Evolutionary conservation across 2,797 vertebrate genomes (phyloP), one percentile per base, ranked within the genome.

Genomic region (Potorous gilbertii): DNA sequence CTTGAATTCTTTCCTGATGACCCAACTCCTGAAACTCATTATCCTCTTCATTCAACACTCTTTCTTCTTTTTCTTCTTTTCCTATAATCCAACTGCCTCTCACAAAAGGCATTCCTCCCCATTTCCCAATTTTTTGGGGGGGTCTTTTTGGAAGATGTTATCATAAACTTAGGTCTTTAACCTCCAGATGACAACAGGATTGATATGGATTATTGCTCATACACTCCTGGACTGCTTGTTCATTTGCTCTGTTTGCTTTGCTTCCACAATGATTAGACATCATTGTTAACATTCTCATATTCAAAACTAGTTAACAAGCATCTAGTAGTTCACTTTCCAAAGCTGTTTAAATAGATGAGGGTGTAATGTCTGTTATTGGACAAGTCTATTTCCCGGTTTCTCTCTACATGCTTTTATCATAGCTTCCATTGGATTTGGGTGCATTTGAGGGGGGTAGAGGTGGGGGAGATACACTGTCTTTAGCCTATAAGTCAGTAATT

Each of bases 271-370:
- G 96, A 98, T 97, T 97, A 97, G 93, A 98, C 97, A 98, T 92
- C 98, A 98, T 96, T 12, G 34, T 98, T 98, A 98, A 96, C 91
- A 97, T 95, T 95, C 97, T 97, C 93, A 97, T 66, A 52, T 94
- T 92, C 95, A 46, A 97, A 98, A 97, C 92, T 97, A 97, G 95
- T 97, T 96, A 98, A 98, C 97, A 95, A 98, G 93, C 95, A 96
- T 96, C 94, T 96, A 97, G 97, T 90, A 94, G 97, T 96, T 93
- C 95, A 59, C 90, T 98, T 93, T 94, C 94, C 96, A 98, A 98
- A 66, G 97, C 90, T 92, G 95, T 96, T 98, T 97, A 98, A 98
- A 97, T 96, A 98, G 93, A 97, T 96, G 94, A 97, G 96, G 96
- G 95, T 96, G 97, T 96, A 62, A 56, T 95, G 91, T 96, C 95